Evolutionary conservation across 1,140 invertebrate genomes (phyloP).

Genomic region (Sinella curviseta): DNA sequence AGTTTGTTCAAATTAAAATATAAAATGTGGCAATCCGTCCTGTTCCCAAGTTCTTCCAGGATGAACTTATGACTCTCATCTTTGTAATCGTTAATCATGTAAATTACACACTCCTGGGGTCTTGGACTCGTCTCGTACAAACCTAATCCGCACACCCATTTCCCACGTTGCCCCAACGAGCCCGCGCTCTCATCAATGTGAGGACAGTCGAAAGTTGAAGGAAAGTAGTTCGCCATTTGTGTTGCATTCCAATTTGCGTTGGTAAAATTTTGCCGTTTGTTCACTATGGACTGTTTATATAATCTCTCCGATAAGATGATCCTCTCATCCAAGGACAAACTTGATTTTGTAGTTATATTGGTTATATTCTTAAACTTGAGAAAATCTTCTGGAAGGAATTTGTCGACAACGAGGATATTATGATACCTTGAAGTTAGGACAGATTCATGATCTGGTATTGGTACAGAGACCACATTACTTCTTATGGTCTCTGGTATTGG

Average conservation of each 20-base stretch:
- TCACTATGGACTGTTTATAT: not conserved
- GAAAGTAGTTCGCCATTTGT: constrained; percentile 29
- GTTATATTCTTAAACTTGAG: not conserved
- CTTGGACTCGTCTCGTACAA: not conserved
- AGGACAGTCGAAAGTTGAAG: constrained; percentile 23
- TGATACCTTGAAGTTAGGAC: not conserved
- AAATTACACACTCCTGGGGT: constrained; percentile 12
- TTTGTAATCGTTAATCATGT: constrained; percentile 20
- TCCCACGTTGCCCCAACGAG: constrained; percentile 20
- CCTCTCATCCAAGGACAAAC: too few relatives aligned
- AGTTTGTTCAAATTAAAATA: not conserved
- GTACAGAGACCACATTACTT: too few relatives aligned
- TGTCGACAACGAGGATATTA: not conserved
- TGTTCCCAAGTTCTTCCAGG: constrained; percentile 9
- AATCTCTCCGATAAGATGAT: not conserved
- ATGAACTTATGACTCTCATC: too few relatives aligned
- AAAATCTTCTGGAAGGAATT: not conserved
- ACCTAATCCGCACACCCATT: constrained; percentile 29
- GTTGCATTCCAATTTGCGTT: not conserved
- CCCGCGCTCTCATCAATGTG: constrained; percentile 21
- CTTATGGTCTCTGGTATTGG: too few relatives aligned
- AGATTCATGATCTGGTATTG: not conserved
- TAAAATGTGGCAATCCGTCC: constrained; percentile 18
- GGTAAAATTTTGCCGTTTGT: not conserved
- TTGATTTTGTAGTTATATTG: not conserved